phyloP scores from a whole-genome alignment of 2,888 invertebrate species.

The Megamerina dolium region DNA sequence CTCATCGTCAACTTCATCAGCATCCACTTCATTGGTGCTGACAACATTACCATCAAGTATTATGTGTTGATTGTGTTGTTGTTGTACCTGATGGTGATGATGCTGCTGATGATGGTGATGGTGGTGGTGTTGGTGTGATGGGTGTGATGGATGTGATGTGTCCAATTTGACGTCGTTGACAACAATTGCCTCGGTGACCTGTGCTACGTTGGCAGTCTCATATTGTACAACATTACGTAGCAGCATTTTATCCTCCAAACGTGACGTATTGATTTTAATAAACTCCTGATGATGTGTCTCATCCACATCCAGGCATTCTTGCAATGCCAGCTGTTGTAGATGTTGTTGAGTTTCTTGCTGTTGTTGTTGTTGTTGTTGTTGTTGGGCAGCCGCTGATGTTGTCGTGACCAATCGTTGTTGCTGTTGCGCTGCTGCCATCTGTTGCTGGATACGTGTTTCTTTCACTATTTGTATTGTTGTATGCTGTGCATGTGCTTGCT shows the following conservation, averaged over 20 bases:
- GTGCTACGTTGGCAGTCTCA: slow-evolving; percentile 28
- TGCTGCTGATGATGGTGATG: slow-evolving; percentile 20
- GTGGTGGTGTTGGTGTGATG: slow-evolving; percentile 18
- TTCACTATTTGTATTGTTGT: slow-evolving; percentile 44
- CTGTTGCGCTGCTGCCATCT: slow-evolving; percentile 14
- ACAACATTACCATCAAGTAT: background rate
- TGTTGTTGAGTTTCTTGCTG: slow-evolving; percentile 18
- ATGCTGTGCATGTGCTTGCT: slow-evolving; percentile 19
- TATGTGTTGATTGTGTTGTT: background rate
- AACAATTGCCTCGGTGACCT: slow-evolving; percentile 4
- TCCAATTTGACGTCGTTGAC: slow-evolving; percentile 1
- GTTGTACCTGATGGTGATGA: background rate
- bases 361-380: slow-evolving; percentile 15
- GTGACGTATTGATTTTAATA: slow-evolving; percentile 39
- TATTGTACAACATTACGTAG: slow-evolving; percentile 41
- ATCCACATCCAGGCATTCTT: slow-evolving; percentile 24
- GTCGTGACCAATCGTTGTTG: slow-evolving; percentile 19
- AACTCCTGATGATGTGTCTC: slow-evolving; percentile 28
- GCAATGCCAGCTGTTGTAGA: slow-evolving; percentile 23
- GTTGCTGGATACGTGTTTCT: slow-evolving; percentile 20
- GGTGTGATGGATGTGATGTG: slow-evolving; percentile 12
- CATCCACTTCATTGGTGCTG: slow-evolving; percentile 5
- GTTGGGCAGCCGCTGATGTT: slow-evolving; percentile 10
- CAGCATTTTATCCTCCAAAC: slow-evolving; percentile 38
- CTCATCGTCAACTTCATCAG: slow-evolving; percentile 1